phyloP scores from a whole-genome alignment of 92 coral and sea anemone genomes.

The Porites cylindrica region DNA sequence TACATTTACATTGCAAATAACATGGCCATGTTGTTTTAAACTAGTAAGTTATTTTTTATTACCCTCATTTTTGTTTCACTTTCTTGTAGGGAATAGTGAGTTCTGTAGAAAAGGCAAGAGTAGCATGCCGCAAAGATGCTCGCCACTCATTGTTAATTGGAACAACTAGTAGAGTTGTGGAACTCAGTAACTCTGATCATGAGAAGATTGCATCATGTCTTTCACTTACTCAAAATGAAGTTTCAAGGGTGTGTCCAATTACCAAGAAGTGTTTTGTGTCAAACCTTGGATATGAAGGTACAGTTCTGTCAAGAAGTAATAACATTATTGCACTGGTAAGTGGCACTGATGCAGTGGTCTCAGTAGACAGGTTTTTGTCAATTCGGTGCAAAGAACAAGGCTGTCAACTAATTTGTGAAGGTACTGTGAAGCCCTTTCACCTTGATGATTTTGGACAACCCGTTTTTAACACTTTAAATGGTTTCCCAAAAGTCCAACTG shows the following conservation, averaged over 20 bases:
- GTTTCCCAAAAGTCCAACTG: constrained; percentile 46
- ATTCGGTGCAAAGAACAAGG: constrained; percentile 44
- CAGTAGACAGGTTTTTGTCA: constrained; percentile 52
- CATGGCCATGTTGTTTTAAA: no score
- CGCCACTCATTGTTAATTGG: constrained; percentile 62
- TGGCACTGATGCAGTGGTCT: constrained; percentile 52
- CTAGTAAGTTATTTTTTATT: no score
- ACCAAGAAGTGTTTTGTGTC: constrained; percentile 60
- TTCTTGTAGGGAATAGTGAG: constrained; percentile 42
- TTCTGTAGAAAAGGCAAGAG: constrained; percentile 57
- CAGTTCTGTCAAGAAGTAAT: constrained; percentile 54
- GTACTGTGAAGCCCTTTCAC: constrained; percentile 54
- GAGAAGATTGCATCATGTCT: constrained; percentile 57
- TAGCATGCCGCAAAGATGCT: constrained; percentile 39
- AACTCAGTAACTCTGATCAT: constrained; percentile 42
- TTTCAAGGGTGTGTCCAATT: constrained; percentile 49
- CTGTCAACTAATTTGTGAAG: constrained; percentile 45
- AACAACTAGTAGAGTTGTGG: constrained; percentile 56
- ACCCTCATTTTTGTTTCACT: no score
- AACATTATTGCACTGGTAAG: constrained; percentile 38
- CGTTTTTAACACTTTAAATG: constrained; percentile 37
- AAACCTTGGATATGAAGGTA: constrained; percentile 61
- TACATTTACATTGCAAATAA: no score
- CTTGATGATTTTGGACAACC: constrained; percentile 48
- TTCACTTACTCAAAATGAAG: constrained; percentile 44